Conservation (phyloP, 2,113 vertebrate genomes). For the Colinus virginianus region DNA sequence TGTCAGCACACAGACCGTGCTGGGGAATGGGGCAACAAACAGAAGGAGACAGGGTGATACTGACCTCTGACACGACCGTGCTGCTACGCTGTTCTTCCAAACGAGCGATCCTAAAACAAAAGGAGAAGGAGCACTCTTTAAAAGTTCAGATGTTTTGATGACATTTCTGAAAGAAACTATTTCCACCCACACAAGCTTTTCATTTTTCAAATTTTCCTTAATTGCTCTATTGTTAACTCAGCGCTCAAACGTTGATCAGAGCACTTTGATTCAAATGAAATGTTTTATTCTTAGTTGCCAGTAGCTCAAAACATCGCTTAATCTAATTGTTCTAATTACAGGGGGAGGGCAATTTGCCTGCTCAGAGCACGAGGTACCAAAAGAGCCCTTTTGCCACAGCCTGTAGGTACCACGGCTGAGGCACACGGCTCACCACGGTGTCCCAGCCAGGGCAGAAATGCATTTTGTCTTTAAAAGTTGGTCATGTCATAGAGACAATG, state of each 20-base stretch:
- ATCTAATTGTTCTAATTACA: conserved; percentile 25
- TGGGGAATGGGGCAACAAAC: neutral
- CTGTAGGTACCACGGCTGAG: neutral
- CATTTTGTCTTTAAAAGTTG: neutral
- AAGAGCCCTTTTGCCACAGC: neutral
- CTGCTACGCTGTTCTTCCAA: conserved; percentile 14
- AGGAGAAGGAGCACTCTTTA: neutral
- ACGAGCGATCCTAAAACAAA: conserved; percentile 38
- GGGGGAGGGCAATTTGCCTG: neutral
- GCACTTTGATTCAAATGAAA: conserved; percentile 43
- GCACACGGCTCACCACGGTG: accelerated
- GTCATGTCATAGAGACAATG: neutral
- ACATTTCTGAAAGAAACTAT: conserved; percentile 22
- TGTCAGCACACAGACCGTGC: neutral
- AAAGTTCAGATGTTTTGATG: conserved; percentile 51
- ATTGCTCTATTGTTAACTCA: conserved; percentile 69
- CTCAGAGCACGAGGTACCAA: neutral
- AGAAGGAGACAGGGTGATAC: neutral
- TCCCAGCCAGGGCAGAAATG: neutral
- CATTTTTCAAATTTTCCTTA: conserved; percentile 48
- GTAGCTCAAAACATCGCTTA: conserved; percentile 41
- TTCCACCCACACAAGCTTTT: conserved; percentile 59
- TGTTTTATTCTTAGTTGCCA: conserved; percentile 45
- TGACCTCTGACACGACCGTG: neutral
- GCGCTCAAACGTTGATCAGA: conserved; percentile 53